These are phyloP conservation scores for Paragorgia papillata DNA, from an alignment of 92 coral and sea anemone species.

Conservation along the genomic window DNA sequence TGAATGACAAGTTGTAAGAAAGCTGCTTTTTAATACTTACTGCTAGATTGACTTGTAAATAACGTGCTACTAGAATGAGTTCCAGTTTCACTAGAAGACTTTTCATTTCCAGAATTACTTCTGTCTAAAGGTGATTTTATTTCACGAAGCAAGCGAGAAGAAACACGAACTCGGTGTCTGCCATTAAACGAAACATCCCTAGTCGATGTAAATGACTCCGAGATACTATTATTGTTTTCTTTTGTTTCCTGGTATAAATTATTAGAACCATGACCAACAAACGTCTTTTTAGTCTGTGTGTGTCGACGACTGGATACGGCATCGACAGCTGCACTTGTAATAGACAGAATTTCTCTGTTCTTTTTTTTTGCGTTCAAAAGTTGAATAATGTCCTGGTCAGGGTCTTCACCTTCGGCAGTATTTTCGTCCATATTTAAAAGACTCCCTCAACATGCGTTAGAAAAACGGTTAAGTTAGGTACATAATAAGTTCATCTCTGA, in stretches of 20 bases:
- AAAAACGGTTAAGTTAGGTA: neutral
- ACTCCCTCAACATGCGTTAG: neutral
- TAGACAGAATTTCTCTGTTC: constrained; percentile 69
- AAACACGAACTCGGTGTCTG: constrained; percentile 71
- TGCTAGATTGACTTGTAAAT: constrained; percentile 17
- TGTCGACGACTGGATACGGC: constrained; percentile 62
- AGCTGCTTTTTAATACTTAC: constrained; percentile 32
- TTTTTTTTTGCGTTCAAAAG: constrained; percentile 43
- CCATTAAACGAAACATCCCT: constrained; percentile 74
- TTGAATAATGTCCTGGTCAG: constrained; percentile 23
- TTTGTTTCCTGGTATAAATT: constrained; percentile 33
- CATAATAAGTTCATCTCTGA: neutral
- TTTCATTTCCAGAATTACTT: constrained; percentile 43
- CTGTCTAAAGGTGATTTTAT: constrained; percentile 80
- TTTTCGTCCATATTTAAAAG: neutral
- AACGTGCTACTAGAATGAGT: neutral
- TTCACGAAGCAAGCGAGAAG: constrained; percentile 84
- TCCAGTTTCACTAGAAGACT: neutral
- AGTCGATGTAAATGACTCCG: constrained; percentile 25
- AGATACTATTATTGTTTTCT: constrained; percentile 4
- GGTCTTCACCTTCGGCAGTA: neutral
- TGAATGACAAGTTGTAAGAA: too few relatives aligned
- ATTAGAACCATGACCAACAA: constrained; percentile 13
- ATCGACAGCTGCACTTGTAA: constrained; percentile 89
- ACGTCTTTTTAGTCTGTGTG: neutral